A percentile compares a stretch with the other conserved stretches of the same genome.
Conservation (phyloP, 2,797 vertebrate species). For the Macropus fuliginosus region DNA sequence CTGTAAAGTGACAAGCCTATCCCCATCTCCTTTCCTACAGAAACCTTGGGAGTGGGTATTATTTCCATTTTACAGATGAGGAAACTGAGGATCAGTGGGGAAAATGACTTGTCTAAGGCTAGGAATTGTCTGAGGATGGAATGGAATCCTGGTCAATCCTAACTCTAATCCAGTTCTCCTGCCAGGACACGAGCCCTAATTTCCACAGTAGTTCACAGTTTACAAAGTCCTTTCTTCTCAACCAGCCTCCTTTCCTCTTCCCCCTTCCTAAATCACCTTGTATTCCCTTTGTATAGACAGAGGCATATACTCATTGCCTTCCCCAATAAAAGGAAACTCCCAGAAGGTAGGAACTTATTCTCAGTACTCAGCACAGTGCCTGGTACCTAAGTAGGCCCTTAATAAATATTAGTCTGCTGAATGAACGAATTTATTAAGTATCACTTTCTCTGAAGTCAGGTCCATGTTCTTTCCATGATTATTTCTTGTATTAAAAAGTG, state of each 20-base stretch:
- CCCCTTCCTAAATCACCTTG: neutral
- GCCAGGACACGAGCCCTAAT: neutral
- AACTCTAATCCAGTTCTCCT: neutral
- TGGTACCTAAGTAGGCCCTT: constrained; percentile 5
- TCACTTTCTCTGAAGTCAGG: neutral
- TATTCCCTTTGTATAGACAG: neutral
- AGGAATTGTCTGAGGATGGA: neutral
- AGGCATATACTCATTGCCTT: neutral
- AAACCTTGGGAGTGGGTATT: neutral
- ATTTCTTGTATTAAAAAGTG: neutral
- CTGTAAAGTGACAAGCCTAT: neutral
- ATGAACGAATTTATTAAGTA: neutral
- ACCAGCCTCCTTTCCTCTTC: accelerated
- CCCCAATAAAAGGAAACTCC: neutral
- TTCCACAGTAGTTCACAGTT: neutral
- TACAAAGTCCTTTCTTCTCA: neutral
- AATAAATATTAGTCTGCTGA: neutral
- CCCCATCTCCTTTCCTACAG: neutral
- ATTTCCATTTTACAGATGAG: neutral
- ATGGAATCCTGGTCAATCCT: neutral
- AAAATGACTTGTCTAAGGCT: neutral
- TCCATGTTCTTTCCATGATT: neutral
- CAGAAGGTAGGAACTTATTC: neutral
- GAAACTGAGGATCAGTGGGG: neutral
- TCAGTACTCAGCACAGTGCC: neutral